Evolutionary conservation across 2,888 invertebrate species (phyloP), one percentile per base, ranked within the genome.

Genomic region (Stenotaenia linearis): DNA sequence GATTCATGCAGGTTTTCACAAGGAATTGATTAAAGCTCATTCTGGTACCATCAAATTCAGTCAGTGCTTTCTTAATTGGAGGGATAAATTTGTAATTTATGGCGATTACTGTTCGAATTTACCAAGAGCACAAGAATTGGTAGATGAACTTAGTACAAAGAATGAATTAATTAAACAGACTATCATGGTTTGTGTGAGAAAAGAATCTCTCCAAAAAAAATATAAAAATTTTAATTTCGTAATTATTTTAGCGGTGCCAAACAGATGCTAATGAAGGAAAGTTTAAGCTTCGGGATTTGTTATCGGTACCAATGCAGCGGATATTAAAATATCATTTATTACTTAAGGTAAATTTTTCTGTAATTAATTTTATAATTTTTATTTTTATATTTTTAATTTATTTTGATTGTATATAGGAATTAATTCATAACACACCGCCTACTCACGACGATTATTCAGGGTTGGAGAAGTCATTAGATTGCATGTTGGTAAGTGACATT

Each of bases 291-390:
- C 90, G 97, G 77, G 99, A 99, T 86, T 93, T 99, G 82, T 88
- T 99, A 75, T 95, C 97, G 25, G 97, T 99, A 82, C 99, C 99
- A 69, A 97, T 99, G 96, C 99, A 99, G 88, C 90, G 99, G 85
- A 93, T 99, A 83, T 90, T 99, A 82, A 99, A 98, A 86, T 99
- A 99, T 88, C 98, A 98, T 86, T 89, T 99, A 79, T 88, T 99
- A 77, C 88, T 98, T 80, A 94, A 96, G 86, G 97, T 80, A 37
- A 79, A n/a, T n/a, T n/a, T n/a, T n/a, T n/a, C n/a, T n/a, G n/a
- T n/a, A n/a, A n/a, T n/a, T 56, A 7, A 56, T 56, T 21, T 7
- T 7, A 6, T 12, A 21, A 21, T n/a, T n/a, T n/a, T n/a, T n/a
- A 21, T 21, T 7, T 12, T 56, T 56, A 56, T 56, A 56, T 7